A percentile compares a stretch with the other conserved stretches of the same genome.
Conservation (phyloP, 2,888 invertebrate species). For the Rhamnusium bicolor region DNA sequence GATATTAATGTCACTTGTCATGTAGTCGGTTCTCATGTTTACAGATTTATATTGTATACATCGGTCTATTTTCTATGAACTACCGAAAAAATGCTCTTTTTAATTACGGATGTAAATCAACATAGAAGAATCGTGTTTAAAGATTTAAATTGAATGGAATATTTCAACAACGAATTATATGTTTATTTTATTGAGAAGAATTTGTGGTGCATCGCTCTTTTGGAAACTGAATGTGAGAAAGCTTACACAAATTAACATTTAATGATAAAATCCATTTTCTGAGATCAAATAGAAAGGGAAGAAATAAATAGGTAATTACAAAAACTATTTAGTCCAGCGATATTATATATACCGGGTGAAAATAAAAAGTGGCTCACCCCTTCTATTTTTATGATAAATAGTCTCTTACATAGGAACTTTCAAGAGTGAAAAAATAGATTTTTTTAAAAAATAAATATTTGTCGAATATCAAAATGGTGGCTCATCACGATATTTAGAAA, state of each 20-base stretch:
- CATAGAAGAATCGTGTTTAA: neutral
- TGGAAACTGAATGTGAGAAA: neutral
- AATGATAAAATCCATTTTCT: neutral
- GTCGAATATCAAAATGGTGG: too few species aligned
- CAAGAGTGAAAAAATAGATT: too few species aligned
- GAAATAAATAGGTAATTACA: too few species aligned
- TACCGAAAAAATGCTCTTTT: constrained; percentile 13
- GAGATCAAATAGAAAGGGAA: neutral
- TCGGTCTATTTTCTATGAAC: constrained; percentile 15
- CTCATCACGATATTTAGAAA: too few species aligned
- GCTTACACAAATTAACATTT: neutral
- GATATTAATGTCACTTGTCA: constrained; percentile 3
- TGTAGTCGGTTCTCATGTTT: constrained; percentile 14
- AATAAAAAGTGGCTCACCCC: too few species aligned
- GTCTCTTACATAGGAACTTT: too few species aligned
- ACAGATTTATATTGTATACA: constrained; percentile 14
- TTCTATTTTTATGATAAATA: too few species aligned
- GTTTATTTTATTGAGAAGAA: constrained; percentile 5
- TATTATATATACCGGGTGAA: too few species aligned
- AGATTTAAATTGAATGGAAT: constrained; percentile 13
- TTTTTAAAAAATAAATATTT: too few species aligned
- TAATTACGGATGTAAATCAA: constrained; percentile 12
- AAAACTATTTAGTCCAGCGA: too few species aligned
- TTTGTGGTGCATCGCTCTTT: neutral
- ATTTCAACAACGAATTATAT: constrained; percentile 13